A percentile compares a stretch with the other conserved stretches of the same genome.
These are phyloP conservation scores for Lithosia quadra DNA, from an alignment of 2,888 invertebrate genomes.

Conservation along the genomic window DNA sequence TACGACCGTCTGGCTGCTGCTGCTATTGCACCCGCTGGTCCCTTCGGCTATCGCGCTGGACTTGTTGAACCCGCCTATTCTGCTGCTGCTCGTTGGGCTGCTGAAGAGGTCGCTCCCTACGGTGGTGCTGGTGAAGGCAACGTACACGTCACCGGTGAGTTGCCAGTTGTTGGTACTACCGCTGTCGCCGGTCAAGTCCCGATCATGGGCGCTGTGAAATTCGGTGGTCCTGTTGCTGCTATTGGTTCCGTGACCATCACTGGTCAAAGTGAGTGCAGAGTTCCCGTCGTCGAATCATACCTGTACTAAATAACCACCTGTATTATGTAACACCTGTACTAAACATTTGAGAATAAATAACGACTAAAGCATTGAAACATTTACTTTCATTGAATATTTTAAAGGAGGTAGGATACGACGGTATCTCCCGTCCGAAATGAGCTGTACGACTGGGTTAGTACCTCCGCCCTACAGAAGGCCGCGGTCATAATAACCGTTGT, in stretches of 20 bases:
- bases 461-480: too few relatives aligned
- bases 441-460: too few relatives aligned
- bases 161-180: constrained; percentile 18
- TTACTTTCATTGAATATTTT: background rate
- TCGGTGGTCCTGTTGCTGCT: constrained; percentile 17
- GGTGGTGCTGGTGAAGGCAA: constrained; percentile 20
- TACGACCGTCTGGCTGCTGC: constrained; percentile 5
- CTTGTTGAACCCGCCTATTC: background rate
- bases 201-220: constrained; percentile 26
- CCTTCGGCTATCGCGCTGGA: background rate
- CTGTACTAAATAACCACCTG: too few relatives aligned
- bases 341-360: background rate
- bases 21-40: background rate
- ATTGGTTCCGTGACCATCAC: constrained; percentile 31
- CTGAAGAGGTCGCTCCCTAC: background rate
- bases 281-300: background rate
- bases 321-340: too few relatives aligned
- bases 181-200: constrained; percentile 19
- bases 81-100: constrained; percentile 7
- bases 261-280: constrained; percentile 12
- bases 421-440: too few relatives aligned
- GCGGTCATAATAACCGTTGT: too few relatives aligned
- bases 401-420: too few relatives aligned
- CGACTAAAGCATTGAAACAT: background rate
- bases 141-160: constrained; percentile 17